These are phyloP conservation scores for Muscidifurax raptorellus DNA, from an alignment of 1,140 invertebrate species.

Conservation along the genomic window DNA sequence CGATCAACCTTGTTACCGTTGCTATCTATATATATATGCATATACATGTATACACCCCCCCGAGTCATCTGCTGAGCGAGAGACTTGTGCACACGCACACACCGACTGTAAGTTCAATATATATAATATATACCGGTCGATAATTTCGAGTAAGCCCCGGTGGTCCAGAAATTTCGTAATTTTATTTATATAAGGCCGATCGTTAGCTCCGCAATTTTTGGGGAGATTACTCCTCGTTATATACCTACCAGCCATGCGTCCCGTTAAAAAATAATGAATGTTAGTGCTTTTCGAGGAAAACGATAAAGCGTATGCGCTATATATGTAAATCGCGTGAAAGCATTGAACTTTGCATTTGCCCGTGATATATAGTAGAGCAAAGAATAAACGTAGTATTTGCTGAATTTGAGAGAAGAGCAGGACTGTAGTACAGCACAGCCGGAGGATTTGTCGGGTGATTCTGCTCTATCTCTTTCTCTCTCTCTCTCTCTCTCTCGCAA, in stretches of 20 bases:
- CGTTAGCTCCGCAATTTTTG: too few relatives aligned
- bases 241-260: too few relatives aligned
- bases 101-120: background rate
- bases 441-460: background rate
- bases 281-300: background rate
- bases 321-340: background rate
- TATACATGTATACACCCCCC: too few relatives aligned
- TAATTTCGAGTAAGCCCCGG: background rate
- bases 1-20: slow-evolving; percentile 28
- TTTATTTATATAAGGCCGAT: background rate
- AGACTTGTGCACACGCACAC: background rate
- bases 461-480: background rate
- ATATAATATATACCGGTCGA: background rate
- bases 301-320: too few relatives aligned
- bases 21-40: too few relatives aligned
- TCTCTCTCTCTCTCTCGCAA: slow-evolving; percentile 3
- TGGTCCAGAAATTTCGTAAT: background rate
- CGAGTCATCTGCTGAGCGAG: slow-evolving; percentile 40
- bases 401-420: slow-evolving; percentile 12
- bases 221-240: too few relatives aligned
- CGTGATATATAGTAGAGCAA: background rate
- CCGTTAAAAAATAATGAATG: background rate
- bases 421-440: background rate
- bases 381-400: slow-evolving; percentile 3
- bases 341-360: background rate